phyloP scores from a whole-genome alignment of 64 coral and sea anemone species.

The Porites australiensis region DNA sequence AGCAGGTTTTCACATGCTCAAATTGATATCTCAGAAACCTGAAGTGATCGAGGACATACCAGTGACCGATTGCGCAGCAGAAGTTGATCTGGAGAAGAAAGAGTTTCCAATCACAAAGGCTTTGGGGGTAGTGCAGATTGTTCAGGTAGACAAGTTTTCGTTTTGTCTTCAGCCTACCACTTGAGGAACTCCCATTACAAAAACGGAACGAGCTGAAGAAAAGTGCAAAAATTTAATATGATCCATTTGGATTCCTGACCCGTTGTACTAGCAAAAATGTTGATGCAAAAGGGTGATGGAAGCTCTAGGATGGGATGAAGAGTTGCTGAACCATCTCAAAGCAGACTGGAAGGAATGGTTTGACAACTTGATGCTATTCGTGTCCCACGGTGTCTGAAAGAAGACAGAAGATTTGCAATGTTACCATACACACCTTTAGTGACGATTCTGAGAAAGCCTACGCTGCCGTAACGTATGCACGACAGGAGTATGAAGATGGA shows the following conservation, averaged over 20 bases:
- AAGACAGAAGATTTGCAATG: conserved; percentile 24
- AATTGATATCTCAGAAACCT: conserved; percentile 69
- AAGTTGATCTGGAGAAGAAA: conserved; percentile 69
- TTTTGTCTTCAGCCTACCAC: neutral
- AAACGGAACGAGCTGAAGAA: conserved; percentile 73
- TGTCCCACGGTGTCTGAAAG: conserved; percentile 60
- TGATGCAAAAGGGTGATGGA: conserved; percentile 65
- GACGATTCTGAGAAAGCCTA: conserved; percentile 74
- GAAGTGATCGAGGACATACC: conserved; percentile 37
- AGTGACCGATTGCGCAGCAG: conserved; percentile 34
- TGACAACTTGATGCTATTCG: conserved; percentile 39
- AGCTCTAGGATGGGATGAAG: conserved; percentile 41
- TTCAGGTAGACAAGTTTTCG: conserved; percentile 57
- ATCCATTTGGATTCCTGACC: conserved; percentile 70
- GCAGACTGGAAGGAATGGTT: conserved; percentile 69
- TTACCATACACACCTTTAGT: conserved; percentile 68
- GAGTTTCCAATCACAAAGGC: neutral
- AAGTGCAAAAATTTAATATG: conserved; percentile 56
- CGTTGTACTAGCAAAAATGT: conserved; percentile 54
- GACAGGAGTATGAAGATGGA: conserved; percentile 61
- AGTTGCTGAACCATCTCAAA: conserved; percentile 28
- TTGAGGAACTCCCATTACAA: conserved; percentile 45
- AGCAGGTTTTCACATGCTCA: conserved; percentile 72
- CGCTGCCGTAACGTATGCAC: conserved; percentile 59
- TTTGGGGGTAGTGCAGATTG: conserved; percentile 48